Evolutionary conservation across 2,797 vertebrate genomes (phyloP), one percentile per base, ranked within the genome.

Genomic region (Leptatherina wallacei): DNA sequence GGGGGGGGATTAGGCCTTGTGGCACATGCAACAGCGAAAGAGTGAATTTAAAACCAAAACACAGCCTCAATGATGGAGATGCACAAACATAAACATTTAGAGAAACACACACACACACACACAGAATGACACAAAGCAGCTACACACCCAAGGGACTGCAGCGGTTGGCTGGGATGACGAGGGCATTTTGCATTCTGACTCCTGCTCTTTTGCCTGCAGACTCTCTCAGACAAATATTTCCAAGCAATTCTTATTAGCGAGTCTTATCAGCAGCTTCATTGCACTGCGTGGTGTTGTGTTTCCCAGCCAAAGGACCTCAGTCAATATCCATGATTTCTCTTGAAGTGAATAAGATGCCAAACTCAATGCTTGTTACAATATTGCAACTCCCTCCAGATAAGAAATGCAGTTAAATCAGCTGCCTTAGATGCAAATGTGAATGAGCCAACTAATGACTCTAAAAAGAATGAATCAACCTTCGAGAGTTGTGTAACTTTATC

Each of bases 171-270:
- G 40, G 52, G 27, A 38, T 3, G 36, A 36, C 3, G 2, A 56
- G 18, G 29, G 16, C 42, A 70, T 60, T 82, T 82, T 61, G 59
- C 60, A 78, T 77, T 84, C 75, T 54, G 58, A 64, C 42, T 35
- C 2, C 36, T 54, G 36, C 69, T 76, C 69, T 29, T 82, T 67
- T 71, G 29, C 66, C 59, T 56, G 60, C 67, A 66, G 60, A 7
- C 44, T 62, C 20, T 71, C 22, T n/a, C 38, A 57, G 40, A 67
- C 58, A 6, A 52, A 65, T 57, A 72, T 52, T 12, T 30, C 66
- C 38, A 27, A 16, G 65, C 36, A 27, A 64, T 67, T 73, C 65
- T 44, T 24, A 57, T 14, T 40, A 58, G 44, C 0, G 33, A 24
- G 40, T 60, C 68, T 73, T 62, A 51, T 71, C 47, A 66, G 70